Evolutionary conservation across 2,888 invertebrate species (phyloP).

Genomic region (Drosophila paracracens): DNA sequence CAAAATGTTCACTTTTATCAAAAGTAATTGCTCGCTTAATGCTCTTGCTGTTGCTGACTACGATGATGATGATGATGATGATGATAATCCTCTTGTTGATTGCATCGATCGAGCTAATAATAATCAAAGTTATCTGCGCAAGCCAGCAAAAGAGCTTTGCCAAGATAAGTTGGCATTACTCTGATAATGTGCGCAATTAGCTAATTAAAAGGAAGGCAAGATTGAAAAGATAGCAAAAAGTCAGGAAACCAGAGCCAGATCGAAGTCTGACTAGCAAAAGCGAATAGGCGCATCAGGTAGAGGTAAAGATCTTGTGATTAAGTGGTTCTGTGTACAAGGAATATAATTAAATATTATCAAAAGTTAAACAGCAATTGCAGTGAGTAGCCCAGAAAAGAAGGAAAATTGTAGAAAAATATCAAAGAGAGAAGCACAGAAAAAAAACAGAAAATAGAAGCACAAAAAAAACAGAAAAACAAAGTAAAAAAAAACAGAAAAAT

Average conservation of each 20-base stretch:
- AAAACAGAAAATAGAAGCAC: too few relatives aligned
- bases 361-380: not conserved
- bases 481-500: too few relatives aligned
- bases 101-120: constrained; percentile 28
- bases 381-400: too few relatives aligned
- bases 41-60: constrained; percentile 16
- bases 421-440: too few relatives aligned
- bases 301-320: not conserved
- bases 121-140: constrained; percentile 40
- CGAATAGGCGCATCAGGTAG: not conserved
- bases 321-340: not conserved
- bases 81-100: constrained; percentile 8
- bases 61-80: constrained; percentile 17
- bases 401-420: too few relatives aligned
- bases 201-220: constrained; percentile 36
- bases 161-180: constrained; percentile 30
- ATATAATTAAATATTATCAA: not conserved
- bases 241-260: not conserved
- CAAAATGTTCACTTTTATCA: constrained; percentile 56
- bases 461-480: too few relatives aligned
- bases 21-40: constrained; percentile 54
- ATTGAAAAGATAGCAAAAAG: not conserved
- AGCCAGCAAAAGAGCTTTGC: constrained; percentile 17
- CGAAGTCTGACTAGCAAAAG: not conserved
- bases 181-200: constrained; percentile 43